Percentiles rank a stretch among this genome's conserved stretches.
These are phyloP conservation scores for Leptopilina boulardi DNA, from an alignment of 1,140 invertebrate genomes.

Conservation along the genomic window DNA sequence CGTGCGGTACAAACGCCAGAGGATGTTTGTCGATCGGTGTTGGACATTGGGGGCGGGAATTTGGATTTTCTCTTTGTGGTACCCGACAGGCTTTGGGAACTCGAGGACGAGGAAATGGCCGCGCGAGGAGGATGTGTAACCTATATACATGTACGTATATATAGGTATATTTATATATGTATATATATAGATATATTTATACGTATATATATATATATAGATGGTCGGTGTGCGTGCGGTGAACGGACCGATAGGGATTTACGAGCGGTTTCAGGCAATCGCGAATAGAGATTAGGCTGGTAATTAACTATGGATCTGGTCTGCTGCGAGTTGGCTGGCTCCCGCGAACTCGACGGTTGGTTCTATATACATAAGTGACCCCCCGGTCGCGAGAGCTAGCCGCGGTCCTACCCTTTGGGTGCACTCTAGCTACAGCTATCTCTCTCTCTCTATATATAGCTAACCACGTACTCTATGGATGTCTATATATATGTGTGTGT, in stretches of 20 bases:
- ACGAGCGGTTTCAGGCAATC: constrained; percentile 76
- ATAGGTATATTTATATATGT: too few species aligned
- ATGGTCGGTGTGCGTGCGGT: constrained; percentile 57
- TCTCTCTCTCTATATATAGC: constrained; percentile 44
- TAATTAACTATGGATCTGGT: constrained; percentile 77
- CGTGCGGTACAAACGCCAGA: constrained; percentile 7
- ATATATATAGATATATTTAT: too few species aligned
- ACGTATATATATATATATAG: too few species aligned
- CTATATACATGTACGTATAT: neutral
- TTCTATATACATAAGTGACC: constrained; percentile 70
- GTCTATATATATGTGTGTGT: constrained; percentile 14
- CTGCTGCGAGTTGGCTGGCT: constrained; percentile 60
- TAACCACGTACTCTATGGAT: constrained; percentile 46
- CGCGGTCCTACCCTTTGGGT: constrained; percentile 59
- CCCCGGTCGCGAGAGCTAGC: constrained; percentile 67
- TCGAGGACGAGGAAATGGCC: constrained; percentile 13
- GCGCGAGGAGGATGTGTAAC: constrained; percentile 21
- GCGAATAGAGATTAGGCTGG: constrained; percentile 76
- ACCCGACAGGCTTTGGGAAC: neutral
- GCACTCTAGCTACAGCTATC: constrained; percentile 37
- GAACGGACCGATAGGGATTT: constrained; percentile 74
- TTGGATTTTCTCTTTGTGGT: constrained; percentile 28
- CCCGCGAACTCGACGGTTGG: constrained; percentile 62
- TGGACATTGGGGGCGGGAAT: constrained; percentile 18
- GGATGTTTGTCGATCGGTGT: constrained; percentile 15